A percentile compares a stretch with the other conserved stretches of the same genome.
Conservation (phyloP, 2,888 invertebrate genomes). For the Scotopteryx bipunctaria region DNA sequence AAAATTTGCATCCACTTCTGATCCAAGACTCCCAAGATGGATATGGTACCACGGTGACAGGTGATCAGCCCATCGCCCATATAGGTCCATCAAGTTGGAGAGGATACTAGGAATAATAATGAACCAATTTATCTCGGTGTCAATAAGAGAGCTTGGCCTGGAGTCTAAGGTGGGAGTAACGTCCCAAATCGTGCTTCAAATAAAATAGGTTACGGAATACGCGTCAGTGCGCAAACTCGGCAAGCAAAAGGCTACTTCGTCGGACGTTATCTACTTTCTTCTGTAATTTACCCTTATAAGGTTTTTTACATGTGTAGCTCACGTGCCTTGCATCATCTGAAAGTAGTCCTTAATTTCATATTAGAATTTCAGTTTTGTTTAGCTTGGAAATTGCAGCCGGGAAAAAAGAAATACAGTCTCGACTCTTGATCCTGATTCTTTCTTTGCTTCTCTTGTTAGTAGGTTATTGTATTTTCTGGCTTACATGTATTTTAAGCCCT, state of each 20-base stretch:
- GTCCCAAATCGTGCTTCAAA: conserved; percentile 50
- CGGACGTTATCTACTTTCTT: conserved; percentile 40
- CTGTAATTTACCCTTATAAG: conserved; percentile 35
- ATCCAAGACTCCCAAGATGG: no score
- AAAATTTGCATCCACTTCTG: no score
- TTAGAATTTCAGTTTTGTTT: background rate
- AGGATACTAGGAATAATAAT: no score
- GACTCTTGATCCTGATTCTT: no score
- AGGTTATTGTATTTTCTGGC: no score
- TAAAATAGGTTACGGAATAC: conserved; percentile 56
- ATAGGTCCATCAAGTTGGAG: no score
- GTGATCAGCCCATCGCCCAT: no score
- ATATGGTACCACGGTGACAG: no score
- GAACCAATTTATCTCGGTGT: conserved; percentile 31
- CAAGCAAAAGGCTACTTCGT: conserved; percentile 49
- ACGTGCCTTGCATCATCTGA: conserved; percentile 24
- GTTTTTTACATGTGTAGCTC: conserved; percentile 33
- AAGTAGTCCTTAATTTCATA: background rate
- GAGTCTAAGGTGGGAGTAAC: conserved; percentile 25
- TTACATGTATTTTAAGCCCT: no score
- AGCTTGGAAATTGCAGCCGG: no score
- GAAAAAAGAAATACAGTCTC: no score
- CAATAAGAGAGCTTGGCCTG: conserved; percentile 44
- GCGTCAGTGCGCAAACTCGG: conserved; percentile 58
- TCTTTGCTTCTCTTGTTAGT: no score